Conservation (phyloP, 2,113 vertebrate genomes). For the Centropus bengalensis region DNA sequence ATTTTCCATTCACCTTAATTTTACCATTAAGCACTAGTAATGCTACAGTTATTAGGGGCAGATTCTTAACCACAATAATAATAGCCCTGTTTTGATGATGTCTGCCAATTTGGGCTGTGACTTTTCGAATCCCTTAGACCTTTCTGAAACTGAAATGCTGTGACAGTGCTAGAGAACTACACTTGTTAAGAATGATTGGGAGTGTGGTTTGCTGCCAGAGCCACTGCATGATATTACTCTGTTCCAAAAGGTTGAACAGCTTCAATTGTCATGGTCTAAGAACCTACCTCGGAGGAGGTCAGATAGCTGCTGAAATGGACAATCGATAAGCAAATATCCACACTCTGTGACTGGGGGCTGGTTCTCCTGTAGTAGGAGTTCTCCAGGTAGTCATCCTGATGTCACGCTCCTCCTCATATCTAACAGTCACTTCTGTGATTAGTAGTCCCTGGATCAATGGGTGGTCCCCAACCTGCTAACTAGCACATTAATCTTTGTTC, state of each 20-base stretch:
- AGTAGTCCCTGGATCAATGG: neutral
- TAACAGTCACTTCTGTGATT: neutral
- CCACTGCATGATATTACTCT: fast-evolving
- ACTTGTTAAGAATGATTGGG: neutral
- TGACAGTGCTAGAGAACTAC: neutral
- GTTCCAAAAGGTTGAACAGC: neutral
- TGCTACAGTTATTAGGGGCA: neutral
- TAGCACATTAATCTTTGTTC: neutral
- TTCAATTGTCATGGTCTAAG: neutral
- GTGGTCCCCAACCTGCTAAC: neutral
- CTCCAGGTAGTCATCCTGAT: neutral
- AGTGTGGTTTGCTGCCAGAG: neutral
- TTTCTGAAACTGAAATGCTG: neutral
- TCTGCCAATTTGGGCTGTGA: neutral
- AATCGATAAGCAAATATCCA: neutral
- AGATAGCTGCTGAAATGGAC: neutral
- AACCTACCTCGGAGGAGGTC: neutral
- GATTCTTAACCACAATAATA: neutral
- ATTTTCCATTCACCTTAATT: neutral
- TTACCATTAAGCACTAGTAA: neutral
- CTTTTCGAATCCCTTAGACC: neutral
- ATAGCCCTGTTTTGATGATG: neutral
- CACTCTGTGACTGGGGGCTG: fast-evolving
- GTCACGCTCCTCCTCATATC: fast-evolving
- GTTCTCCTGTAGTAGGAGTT: too few species aligned